Evolutionary conservation across 2,797 vertebrate species (phyloP).

Genomic region (Labeo calbasu): DNA sequence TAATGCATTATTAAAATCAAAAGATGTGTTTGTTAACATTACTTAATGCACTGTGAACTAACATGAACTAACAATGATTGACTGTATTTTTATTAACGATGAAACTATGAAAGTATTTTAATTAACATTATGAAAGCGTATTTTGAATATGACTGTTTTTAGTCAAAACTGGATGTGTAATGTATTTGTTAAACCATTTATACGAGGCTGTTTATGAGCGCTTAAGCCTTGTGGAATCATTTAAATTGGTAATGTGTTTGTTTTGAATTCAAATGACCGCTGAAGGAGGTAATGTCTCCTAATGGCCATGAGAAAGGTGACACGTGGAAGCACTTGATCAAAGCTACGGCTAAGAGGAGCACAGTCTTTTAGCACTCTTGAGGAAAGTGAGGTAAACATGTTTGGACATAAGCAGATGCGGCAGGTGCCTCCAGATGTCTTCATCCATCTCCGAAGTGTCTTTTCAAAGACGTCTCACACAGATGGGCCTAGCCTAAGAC

Average conservation of each 20-base stretch:
- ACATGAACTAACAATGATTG: background rate
- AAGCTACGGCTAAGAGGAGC: slow-evolving; percentile 68
- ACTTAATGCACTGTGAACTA: background rate
- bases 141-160: background rate
- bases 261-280: slow-evolving; percentile 39
- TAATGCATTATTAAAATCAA: too few species aligned
- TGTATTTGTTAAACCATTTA: background rate
- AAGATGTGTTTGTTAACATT: too few species aligned
- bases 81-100: too few species aligned
- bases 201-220: background rate
- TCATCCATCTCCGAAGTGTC: slow-evolving; percentile 69
- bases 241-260: slow-evolving; percentile 35
- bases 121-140: background rate
- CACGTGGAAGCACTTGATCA: slow-evolving; percentile 68
- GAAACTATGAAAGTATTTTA: too few species aligned
- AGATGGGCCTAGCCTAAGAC: slow-evolving; percentile 73
- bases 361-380: slow-evolving; percentile 71
- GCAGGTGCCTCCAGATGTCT: slow-evolving; percentile 80
- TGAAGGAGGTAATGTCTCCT: slow-evolving; percentile 43
- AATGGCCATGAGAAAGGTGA: slow-evolving; percentile 44
- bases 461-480: slow-evolving; percentile 71
- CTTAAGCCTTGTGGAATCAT: background rate
- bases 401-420: slow-evolving; percentile 78
- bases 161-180: background rate
- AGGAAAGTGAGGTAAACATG: slow-evolving; percentile 71